Base-by-base conservation (phyloP, 1,140 invertebrate genomes). In the Drosophila repleta region DNA sequence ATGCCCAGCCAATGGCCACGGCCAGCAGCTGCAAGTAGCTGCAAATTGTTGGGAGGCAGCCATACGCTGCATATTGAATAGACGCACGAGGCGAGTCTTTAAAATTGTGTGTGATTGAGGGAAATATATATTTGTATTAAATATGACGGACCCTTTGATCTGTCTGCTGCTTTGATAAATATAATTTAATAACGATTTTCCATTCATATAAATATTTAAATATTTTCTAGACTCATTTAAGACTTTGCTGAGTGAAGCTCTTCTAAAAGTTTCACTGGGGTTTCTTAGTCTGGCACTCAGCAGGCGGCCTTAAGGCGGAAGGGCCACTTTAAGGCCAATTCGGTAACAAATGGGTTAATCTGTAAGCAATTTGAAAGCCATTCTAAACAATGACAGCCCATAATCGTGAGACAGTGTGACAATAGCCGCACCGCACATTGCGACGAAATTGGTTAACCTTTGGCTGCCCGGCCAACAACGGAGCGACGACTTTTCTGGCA, bases 11-110 rank as follows among this genome's bases (percentile, higher is more conserved):
- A 35, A 66, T 52, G 61, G 73, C 32, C 56, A n/a, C n/a, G n/a
- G n/a, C n/a, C n/a, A n/a, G n/a, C n/a, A 39, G 24, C 52, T 15
- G 39, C 55, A 72, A 72, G 69, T 72, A 72, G 69, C 69, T 72
- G 69, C 69, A 67, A 72, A 72, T 72, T 53, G 63, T 13, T 20
- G 29, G 29, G n/a, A 61, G 51, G 46, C 46, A 21, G 37, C 35
- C 20, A 29, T 32, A 45, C 13, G 11, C 45, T 70, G 60, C 67
- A 70, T 70, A 63, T 70, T 51, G 39, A 69, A 56, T 32, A 39
- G 53, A 52, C 35, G 18, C 21, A 62, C 15, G 39, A 18, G 52
- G 26, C 11, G n/a, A 29, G 43, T 18, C 43, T 10, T 18, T 43
- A 29, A 57, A 57, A 57, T 29, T 21, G 21, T 41, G 35, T 55